These are phyloP conservation scores for Acanthosepion esculentum DNA, from an alignment of 2,888 invertebrate genomes.

Conservation along the genomic window DNA sequence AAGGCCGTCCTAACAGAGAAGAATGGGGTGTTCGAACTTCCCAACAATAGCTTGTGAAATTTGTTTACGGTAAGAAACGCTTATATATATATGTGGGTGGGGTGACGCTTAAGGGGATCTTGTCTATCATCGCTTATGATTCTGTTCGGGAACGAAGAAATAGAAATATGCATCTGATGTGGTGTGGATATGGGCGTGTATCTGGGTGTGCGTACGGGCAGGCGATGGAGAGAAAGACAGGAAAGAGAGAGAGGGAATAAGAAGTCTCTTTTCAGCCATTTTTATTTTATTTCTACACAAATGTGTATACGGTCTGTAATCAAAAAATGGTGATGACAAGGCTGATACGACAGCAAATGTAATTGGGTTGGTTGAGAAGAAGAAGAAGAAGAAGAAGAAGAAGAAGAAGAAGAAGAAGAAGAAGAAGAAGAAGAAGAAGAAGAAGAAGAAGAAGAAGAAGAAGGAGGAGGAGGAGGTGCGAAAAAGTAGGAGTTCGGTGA, in stretches of 20 bases:
- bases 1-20: too few relatives aligned
- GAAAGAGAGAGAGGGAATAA: not conserved
- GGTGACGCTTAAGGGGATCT: too few relatives aligned
- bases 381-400: not conserved
- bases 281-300: not conserved
- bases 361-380: not conserved
- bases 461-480: too few relatives aligned
- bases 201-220: not conserved
- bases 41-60: too few relatives aligned
- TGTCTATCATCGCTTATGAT: too few relatives aligned
- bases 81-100: too few relatives aligned
- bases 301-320: constrained; percentile 15
- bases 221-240: not conserved
- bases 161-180: too few relatives aligned
- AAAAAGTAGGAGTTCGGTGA: too few relatives aligned
- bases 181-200: not conserved
- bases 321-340: not conserved
- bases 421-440: too few relatives aligned
- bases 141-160: not conserved
- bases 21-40: too few relatives aligned
- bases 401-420: not conserved
- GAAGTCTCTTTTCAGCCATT: not conserved
- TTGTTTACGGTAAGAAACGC: too few relatives aligned
- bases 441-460: not conserved
- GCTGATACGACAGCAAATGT: not conserved